Evolutionary conservation across 2,113 vertebrate species (phyloP).

Genomic region (Eulemur rufifrons): DNA sequence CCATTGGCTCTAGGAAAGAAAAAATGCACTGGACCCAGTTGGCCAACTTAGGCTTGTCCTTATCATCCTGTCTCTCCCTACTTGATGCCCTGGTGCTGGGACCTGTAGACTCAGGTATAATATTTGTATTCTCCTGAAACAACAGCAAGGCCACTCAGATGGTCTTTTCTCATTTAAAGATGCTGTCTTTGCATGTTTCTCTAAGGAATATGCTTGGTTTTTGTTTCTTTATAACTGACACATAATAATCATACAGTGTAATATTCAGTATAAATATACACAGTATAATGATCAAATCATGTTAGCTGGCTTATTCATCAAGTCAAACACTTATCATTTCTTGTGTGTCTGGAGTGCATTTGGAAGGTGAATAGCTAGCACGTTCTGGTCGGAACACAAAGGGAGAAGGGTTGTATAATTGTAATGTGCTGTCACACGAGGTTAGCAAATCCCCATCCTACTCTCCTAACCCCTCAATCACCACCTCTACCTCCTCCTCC

Average conservation of each 20-base stretch:
- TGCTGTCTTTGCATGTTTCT: background rate
- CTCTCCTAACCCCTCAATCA: background rate
- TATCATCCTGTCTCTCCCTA: background rate
- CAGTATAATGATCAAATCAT: background rate
- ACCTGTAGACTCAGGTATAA: background rate
- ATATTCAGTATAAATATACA: background rate
- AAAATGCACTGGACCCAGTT: background rate
- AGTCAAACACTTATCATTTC: background rate
- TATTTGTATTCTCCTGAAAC: background rate
- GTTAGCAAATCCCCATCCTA: background rate
- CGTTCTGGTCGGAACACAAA: background rate
- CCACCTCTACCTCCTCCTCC: background rate
- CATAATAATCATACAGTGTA: background rate
- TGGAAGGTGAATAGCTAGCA: background rate
- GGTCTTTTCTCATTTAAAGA: background rate
- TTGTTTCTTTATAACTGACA: background rate
- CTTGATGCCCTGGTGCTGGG: background rate
- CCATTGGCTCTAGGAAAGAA: background rate
- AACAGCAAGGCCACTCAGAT: background rate
- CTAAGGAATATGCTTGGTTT: background rate
- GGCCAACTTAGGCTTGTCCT: background rate
- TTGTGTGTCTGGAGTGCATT: background rate
- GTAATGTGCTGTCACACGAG: background rate
- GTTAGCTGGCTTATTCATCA: background rate
- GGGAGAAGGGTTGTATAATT: conserved; percentile 42